Conservation (phyloP, 2,797 vertebrate genomes). For the Notamacropus eugenii region DNA sequence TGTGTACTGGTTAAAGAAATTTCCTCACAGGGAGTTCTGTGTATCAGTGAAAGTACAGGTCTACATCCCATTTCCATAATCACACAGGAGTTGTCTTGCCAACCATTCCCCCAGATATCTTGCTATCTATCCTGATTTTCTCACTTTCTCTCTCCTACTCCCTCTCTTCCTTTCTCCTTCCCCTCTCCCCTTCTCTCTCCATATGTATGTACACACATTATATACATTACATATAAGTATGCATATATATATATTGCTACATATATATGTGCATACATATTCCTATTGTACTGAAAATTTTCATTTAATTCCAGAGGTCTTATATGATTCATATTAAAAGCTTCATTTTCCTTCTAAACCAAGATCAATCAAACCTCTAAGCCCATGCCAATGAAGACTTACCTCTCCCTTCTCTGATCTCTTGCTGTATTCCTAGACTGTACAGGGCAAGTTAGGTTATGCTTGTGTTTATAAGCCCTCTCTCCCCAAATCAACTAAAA, state of each 20-base stretch:
- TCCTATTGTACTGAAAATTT: background rate
- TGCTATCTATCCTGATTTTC: too few relatives aligned
- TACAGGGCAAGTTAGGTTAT: accelerated
- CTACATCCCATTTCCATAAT: background rate
- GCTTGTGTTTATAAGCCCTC: background rate
- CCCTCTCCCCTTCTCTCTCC: background rate
- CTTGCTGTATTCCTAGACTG: accelerated
- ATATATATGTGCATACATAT: background rate
- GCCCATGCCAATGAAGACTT: too few relatives aligned
- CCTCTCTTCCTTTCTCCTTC: background rate
- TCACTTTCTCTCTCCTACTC: too few relatives aligned
- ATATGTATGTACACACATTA: background rate
- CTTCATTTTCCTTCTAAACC: background rate
- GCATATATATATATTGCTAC: background rate
- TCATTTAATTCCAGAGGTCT: background rate
- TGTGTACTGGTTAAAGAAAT: background rate
- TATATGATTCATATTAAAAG: background rate
- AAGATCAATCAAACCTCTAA: background rate
- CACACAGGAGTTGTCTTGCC: background rate
- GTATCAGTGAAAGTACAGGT: background rate
- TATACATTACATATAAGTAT: background rate
- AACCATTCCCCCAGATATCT: background rate
- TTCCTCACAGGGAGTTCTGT: background rate
- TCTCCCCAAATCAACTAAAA: background rate
- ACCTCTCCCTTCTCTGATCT: background rate